Conservation (phyloP, 2,797 vertebrate species). For the Enteromius mattozi region DNA sequence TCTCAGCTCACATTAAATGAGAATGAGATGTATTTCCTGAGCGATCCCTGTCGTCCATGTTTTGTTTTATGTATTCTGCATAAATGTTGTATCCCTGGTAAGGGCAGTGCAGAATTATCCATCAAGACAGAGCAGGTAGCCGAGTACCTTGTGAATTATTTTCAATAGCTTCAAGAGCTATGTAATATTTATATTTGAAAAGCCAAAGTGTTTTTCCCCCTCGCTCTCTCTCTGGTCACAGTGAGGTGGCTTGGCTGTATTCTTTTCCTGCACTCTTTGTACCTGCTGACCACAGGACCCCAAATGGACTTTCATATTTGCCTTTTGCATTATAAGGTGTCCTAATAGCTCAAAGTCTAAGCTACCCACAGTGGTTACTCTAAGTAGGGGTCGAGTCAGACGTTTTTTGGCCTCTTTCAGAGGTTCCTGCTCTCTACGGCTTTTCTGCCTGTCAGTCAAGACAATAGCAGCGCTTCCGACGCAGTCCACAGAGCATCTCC, state of each 20-base stretch:
- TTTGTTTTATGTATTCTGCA: conserved; percentile 53
- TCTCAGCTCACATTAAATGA: conserved; percentile 58
- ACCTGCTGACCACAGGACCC: conserved; percentile 60
- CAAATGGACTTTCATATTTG: conserved; percentile 49
- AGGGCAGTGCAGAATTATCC: conserved; percentile 50
- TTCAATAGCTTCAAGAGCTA: conserved; percentile 47
- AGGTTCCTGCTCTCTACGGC: background rate
- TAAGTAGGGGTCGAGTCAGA: conserved; percentile 13
- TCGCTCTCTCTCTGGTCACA: conserved; percentile 48
- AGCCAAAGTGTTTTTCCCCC: conserved; percentile 59
- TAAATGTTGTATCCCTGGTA: conserved; percentile 52
- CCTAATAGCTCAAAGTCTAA: conserved; percentile 43
- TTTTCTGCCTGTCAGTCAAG: conserved; percentile 34
- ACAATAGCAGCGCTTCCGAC: conserved; percentile 1
- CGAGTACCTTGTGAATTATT: conserved; percentile 50
- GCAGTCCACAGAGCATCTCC: conserved; percentile 31
- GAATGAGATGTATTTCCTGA: conserved; percentile 45
- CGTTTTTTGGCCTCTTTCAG: conserved; percentile 15
- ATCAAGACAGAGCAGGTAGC: conserved; percentile 46
- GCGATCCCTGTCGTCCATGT: conserved; percentile 30
- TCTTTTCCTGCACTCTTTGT: conserved; percentile 55
- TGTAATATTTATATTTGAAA: conserved; percentile 64
- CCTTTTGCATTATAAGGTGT: conserved; percentile 53
- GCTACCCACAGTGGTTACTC: conserved; percentile 18
- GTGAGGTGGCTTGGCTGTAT: conserved; percentile 53